phyloP scores from a whole-genome alignment of 1,140 invertebrate species.

The Trinorchestia longiramus region DNA sequence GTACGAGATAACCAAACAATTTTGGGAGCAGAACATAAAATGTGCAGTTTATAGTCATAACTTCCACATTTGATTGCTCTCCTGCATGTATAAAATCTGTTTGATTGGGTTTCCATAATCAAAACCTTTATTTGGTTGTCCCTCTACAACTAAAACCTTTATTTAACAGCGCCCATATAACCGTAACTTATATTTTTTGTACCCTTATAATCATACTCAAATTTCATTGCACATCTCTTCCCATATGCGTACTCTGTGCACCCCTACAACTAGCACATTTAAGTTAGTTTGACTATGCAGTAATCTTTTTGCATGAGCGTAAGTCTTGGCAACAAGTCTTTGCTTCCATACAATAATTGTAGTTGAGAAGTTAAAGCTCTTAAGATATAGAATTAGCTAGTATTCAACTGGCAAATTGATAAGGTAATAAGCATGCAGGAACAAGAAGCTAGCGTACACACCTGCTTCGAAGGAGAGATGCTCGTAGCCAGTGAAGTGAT shows the following conservation, averaged over 20 bases:
- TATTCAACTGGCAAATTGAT: not conserved
- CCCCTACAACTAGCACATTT: not conserved
- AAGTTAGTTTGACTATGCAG: not conserved
- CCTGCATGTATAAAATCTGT: too few species aligned
- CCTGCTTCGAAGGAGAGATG: slow-evolving; percentile 72
- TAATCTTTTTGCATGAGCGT: too few species aligned
- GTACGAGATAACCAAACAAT: too few species aligned
- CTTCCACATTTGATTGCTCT: too few species aligned
- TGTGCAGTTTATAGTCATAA: too few species aligned
- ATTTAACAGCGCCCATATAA: not conserved
- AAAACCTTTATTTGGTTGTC: not conserved
- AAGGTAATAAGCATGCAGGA: not conserved
- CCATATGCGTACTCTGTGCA: not conserved
- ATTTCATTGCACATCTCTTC: not conserved
- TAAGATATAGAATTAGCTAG: not conserved
- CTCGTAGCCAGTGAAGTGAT: slow-evolving; percentile 72
- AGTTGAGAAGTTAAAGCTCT: not conserved
- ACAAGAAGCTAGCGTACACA: slow-evolving; percentile 63
- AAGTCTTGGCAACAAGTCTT: too few species aligned
- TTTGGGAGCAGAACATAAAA: too few species aligned
- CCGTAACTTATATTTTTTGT: not conserved
- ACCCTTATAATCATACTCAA: not conserved
- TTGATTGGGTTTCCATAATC: too few species aligned
- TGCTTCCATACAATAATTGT: not conserved
- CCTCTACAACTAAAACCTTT: not conserved